These are phyloP conservation scores for Actinia tenebrosa DNA, from an alignment of 64 coral and sea anemone species.

Conservation along the genomic window DNA sequence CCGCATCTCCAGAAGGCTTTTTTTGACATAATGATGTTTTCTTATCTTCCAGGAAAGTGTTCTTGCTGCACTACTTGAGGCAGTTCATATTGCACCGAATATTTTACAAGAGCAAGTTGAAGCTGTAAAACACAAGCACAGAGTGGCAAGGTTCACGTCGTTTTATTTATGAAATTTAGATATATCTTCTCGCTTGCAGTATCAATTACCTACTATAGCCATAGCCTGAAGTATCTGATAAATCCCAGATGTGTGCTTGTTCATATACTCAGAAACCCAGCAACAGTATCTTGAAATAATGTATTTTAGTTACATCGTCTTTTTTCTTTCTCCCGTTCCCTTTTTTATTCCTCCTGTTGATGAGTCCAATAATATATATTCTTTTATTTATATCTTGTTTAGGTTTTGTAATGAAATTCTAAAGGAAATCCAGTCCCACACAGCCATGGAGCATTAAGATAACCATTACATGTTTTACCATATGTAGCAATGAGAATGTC, in stretches of 20 bases:
- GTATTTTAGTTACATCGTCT: too few species aligned
- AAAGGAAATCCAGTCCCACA: conserved; percentile 4
- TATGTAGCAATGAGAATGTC: too few species aligned
- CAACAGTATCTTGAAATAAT: too few species aligned
- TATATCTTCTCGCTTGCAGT: background rate
- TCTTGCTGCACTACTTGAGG: conserved; percentile 50
- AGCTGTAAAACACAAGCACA: conserved; percentile 81
- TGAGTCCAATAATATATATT: too few species aligned
- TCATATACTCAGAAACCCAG: too few species aligned
- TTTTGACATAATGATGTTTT: too few species aligned
- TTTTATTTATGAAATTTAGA: background rate
- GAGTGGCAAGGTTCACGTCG: conserved; percentile 58
- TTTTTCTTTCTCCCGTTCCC: background rate
- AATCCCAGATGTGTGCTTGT: too few species aligned
- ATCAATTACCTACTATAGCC: too few species aligned
- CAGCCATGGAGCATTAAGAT: background rate
- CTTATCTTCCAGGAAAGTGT: conserved; percentile 50
- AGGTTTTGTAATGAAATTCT: conserved; percentile 49
- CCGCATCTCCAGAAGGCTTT: too few species aligned
- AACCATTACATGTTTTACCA: background rate
- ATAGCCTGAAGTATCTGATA: too few species aligned
- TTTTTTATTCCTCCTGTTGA: too few species aligned
- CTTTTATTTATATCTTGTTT: background rate
- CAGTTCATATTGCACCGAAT: conserved; percentile 48
- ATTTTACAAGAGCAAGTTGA: conserved; percentile 70